Evolutionary conservation across 2,113 vertebrate species (phyloP).

Genomic region (Tragulus kanchil): DNA sequence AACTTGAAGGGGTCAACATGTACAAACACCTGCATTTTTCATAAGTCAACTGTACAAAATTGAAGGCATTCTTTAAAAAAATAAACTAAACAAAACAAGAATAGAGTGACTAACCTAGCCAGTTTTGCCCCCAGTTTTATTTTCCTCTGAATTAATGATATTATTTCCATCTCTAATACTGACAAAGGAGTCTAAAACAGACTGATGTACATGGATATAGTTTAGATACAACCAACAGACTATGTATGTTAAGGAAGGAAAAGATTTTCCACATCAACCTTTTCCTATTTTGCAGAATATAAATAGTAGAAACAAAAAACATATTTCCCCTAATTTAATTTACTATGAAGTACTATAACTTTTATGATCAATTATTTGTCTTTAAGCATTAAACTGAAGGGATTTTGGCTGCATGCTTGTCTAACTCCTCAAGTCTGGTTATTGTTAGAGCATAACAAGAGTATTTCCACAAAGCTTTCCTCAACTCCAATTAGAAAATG

Average conservation of each 20-base stretch:
- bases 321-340: background rate
- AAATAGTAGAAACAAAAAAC: constrained; percentile 71
- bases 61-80: background rate
- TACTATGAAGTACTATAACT: constrained; percentile 24
- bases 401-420: background rate
- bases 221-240: constrained; percentile 82
- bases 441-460: background rate
- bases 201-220: constrained; percentile 72
- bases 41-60: background rate
- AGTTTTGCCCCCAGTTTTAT: background rate
- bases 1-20: background rate
- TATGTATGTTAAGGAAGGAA: constrained; percentile 81
- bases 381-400: constrained; percentile 35
- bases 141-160: constrained; percentile 45
- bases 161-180: constrained; percentile 85
- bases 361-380: constrained; percentile 57
- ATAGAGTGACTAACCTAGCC: background rate
- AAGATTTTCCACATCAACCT: constrained; percentile 70
- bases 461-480: constrained; percentile 54
- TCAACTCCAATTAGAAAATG: constrained; percentile 38
- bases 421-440: background rate
- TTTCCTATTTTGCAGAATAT: constrained; percentile 73
- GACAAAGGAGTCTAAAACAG: constrained; percentile 78
- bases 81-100: background rate
- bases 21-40: background rate